phyloP scores from a whole-genome alignment of 2,888 invertebrate species.

The Clitarchus hookeri region DNA sequence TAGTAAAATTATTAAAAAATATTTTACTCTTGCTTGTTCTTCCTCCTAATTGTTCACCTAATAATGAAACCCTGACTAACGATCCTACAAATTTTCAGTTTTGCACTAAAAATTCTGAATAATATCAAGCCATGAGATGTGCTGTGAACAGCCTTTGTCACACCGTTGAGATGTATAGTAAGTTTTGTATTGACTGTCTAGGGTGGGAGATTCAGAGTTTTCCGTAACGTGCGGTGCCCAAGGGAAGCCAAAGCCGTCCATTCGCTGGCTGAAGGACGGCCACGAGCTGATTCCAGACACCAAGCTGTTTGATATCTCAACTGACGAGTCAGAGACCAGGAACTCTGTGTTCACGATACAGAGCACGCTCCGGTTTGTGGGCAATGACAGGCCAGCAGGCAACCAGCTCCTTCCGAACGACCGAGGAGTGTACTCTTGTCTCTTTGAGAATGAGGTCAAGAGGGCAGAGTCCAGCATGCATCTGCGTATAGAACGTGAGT shows the following conservation, averaged over 20 bases:
- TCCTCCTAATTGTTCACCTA: too few species aligned
- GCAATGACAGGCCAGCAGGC: conserved; percentile 74
- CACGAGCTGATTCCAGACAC: conserved; percentile 76
- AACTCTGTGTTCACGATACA: conserved; percentile 82
- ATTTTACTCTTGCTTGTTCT: too few species aligned
- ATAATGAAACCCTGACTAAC: too few species aligned
- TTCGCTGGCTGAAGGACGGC: conserved; percentile 87
- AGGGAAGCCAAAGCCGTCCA: conserved; percentile 83
- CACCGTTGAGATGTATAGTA: too few species aligned
- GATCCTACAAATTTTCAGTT: too few species aligned
- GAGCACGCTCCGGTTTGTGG: conserved; percentile 79
- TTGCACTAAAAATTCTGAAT: too few species aligned
- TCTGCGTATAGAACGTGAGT: conserved; percentile 86
- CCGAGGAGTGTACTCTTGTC: conserved; percentile 84
- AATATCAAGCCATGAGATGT: too few species aligned
- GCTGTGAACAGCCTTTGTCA: too few species aligned
- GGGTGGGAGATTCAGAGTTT: conserved; percentile 79
- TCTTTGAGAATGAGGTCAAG: conserved; percentile 88
- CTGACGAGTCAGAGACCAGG: conserved; percentile 74
- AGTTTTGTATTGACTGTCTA: conserved; percentile 46
- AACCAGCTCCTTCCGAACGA: conserved; percentile 82
- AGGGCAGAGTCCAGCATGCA: conserved; percentile 88
- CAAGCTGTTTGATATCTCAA: conserved; percentile 80
- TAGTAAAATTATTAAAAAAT: too few species aligned
- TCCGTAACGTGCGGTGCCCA: conserved; percentile 82